Conservation (phyloP, 23 tunicate species). For the Clavelina lepadiformis region DNA sequence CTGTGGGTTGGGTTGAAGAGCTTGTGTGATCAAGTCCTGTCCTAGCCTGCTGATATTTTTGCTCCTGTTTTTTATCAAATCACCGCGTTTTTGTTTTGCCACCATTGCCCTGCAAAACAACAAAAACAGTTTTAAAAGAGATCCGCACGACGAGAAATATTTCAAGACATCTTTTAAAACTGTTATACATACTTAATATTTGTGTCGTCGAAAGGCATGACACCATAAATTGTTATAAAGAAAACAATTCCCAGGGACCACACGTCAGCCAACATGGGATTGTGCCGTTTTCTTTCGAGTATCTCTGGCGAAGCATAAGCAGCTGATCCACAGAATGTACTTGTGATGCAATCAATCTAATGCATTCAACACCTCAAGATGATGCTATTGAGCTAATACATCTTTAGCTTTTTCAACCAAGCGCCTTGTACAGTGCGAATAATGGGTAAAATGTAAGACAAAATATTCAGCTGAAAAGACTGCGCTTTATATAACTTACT, state of each 20-base stretch:
- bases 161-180: neutral
- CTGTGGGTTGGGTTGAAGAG: conserved; percentile 41
- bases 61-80: conserved; percentile 15
- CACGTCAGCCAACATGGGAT: conserved; percentile 75
- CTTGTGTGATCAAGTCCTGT: conserved; percentile 20
- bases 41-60: conserved; percentile 9
- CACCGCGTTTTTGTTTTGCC: conserved; percentile 35
- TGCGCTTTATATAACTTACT: no score
- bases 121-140: neutral
- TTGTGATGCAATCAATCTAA: conserved; percentile 18
- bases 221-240: conserved; percentile 68
- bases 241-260: conserved; percentile 87
- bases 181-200: conserved; percentile 51
- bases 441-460: no score
- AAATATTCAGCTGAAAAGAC: no score
- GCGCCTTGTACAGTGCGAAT: no score
- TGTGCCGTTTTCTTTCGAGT: conserved; percentile 64
- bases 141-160: neutral
- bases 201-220: conserved; percentile 89
- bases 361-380: neutral
- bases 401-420: no score
- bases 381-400: no score
- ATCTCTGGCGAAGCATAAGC: conserved; percentile 95
- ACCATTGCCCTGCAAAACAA: conserved; percentile 41
- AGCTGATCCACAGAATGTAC: conserved; percentile 85